Evolutionary conservation across 37 sponge, comb jelly and placozoan genomes (phyloP).

Genomic region (Haliclona indistincta): DNA sequence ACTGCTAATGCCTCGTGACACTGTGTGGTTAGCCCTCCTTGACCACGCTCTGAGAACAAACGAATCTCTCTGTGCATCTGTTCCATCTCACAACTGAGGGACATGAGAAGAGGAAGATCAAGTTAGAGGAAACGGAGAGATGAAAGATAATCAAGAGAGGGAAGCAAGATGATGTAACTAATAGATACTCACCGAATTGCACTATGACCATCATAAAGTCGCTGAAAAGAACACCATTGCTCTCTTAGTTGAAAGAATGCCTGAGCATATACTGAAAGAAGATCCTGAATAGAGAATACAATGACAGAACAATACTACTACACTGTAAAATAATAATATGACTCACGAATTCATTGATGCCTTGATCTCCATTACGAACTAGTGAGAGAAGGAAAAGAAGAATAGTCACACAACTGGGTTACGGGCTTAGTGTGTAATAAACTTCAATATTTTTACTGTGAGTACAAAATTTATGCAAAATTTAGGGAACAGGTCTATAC

Average conservation of each 20-base stretch:
- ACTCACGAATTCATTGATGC: background rate
- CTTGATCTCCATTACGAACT: constrained; percentile 50
- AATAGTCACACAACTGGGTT: background rate
- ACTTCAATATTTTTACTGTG: too few species aligned
- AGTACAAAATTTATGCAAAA: too few species aligned
- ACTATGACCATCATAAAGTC: constrained; percentile 28
- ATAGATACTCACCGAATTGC: constrained; percentile 56
- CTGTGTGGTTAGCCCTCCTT: too few species aligned
- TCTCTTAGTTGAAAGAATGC: constrained; percentile 43
- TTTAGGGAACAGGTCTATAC: too few species aligned
- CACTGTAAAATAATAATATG: background rate
- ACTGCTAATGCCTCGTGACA: too few species aligned
- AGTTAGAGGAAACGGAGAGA: too few species aligned
- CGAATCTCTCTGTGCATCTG: too few species aligned
- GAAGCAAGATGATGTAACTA: too few species aligned
- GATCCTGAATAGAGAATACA: constrained; percentile 9
- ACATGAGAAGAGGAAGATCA: too few species aligned
- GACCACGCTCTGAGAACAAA: too few species aligned
- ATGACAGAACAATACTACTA: background rate
- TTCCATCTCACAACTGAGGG: too few species aligned
- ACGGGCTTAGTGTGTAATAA: constrained; percentile 6
- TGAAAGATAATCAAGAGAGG: too few species aligned
- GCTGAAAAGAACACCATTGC: constrained; percentile 13
- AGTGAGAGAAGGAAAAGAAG: background rate
- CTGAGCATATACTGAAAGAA: constrained; percentile 6